These are phyloP conservation scores for Hyles euphorbiae DNA, from an alignment of 1,140 invertebrate species.

Conservation along the genomic window DNA sequence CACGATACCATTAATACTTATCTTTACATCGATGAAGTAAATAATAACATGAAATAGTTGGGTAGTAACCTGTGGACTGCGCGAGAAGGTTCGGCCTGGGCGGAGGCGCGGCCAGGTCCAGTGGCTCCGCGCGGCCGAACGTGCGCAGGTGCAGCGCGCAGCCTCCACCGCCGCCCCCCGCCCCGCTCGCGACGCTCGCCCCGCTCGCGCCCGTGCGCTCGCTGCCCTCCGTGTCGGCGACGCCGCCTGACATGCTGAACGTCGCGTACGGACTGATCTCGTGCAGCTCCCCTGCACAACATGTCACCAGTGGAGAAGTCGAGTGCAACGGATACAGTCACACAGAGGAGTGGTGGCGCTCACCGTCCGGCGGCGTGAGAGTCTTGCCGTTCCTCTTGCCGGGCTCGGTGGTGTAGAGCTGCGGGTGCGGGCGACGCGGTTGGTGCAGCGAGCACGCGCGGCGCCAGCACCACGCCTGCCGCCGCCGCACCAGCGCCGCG, in stretches of 20 bases:
- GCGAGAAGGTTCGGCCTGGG: conserved; percentile 41
- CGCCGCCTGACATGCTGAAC: conserved; percentile 80
- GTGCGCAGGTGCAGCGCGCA: conserved; percentile 88
- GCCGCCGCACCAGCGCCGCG: conserved; percentile 23
- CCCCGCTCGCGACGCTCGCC: conserved; percentile 56
- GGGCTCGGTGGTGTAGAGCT: conserved; percentile 40
- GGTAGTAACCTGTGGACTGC: conserved; percentile 32
- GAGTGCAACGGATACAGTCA: background rate
- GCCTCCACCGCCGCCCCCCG: conserved; percentile 58
- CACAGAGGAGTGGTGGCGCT: background rate
- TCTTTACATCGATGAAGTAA: too few species aligned
- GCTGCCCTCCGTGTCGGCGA: too few species aligned
- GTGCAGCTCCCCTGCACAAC: conserved; percentile 78
- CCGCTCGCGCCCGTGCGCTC: conserved; percentile 24
- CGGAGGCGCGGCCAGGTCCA: conserved; percentile 54
- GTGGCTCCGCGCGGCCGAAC: conserved; percentile 83
- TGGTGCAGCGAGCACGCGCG: conserved; percentile 13
- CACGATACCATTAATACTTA: too few species aligned
- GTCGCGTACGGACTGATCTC: conserved; percentile 90
- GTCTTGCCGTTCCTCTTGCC: conserved; percentile 40
- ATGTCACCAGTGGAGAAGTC: background rate
- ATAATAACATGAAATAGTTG: too few species aligned
- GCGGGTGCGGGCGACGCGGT: conserved; percentile 20
- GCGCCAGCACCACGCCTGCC: conserved; percentile 13
- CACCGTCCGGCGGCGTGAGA: conserved; percentile 29